Evolutionary conservation across 2,113 vertebrate species (phyloP), one percentile per base, ranked within the genome.

Genomic region (Pluvianellus socialis): DNA sequence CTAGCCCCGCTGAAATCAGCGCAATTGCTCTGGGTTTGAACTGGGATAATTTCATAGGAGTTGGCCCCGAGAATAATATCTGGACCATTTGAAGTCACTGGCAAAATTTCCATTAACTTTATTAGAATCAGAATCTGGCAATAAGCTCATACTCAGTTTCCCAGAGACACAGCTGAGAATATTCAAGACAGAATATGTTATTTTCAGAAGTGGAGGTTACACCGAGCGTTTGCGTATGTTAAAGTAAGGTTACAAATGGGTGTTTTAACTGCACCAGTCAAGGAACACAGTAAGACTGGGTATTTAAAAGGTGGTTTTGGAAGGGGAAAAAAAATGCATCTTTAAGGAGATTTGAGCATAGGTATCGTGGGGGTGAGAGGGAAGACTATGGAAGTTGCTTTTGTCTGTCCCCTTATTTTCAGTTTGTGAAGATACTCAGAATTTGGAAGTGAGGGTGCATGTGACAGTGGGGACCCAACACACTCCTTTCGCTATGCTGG

Each of bases 91-190:
- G 94, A 97, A 97, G 89, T 95, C 80, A 91, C 84, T 97, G 97
- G 96, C 94, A 97, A 92, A 87, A 91, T 82, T 96, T 97, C 94
- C 94, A 85, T 95, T 91, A 87, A 79, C 66, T 97, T 95, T 95
- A 94, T 96, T 97, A 95, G 92, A 96, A 92, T 97, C 96, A 96
- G 92, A 53, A 88, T 91, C 91, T 97, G 97, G 95, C 95, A 97
- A 44, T 70, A 89, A 72, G 62, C 49, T 94, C 58, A 5, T 58
- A 86, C 13, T 84, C 83, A 38, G 88, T 73, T 94, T 97, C 84
- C 94, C 96, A 94, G 91, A 94, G 92, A 87, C 89, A 66, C 92
- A 97, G 95, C 92, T 96, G 95, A 95, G 94, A 94, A 84, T 92
- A 85, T 94, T 97, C 92, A 96, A 88, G 83, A 49, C 53, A 55